Percentiles rank a stretch among this genome's conserved stretches.
Evolutionary conservation across 23 tunicate species (phyloP).

Genomic region (Ascidia mentula): DNA sequence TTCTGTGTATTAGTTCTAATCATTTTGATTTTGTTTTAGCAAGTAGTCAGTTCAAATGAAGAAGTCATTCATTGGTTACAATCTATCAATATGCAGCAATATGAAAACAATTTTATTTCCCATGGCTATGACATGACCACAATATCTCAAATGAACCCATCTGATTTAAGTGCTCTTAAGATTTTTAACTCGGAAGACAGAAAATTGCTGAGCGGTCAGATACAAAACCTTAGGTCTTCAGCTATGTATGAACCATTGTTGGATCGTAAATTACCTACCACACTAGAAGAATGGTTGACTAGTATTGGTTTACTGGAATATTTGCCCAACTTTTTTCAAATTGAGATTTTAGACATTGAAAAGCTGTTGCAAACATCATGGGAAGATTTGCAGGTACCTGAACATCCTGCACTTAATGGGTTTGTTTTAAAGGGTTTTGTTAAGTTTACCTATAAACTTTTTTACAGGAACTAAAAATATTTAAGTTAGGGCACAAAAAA

Average conservation of each 20-base stretch:
- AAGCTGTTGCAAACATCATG: slow-evolving; percentile 29
- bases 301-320: slow-evolving; percentile 22
- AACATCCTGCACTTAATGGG: neutral
- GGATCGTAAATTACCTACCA: slow-evolving; percentile 4
- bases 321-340: neutral
- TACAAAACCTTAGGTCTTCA: neutral
- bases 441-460: neutral
- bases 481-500: slow-evolving; percentile 51
- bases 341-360: slow-evolving; percentile 9
- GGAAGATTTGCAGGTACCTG: slow-evolving; percentile 57
- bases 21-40: neutral
- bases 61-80: slow-evolving; percentile 37
- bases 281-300: slow-evolving; percentile 17
- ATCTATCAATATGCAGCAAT: slow-evolving; percentile 46
- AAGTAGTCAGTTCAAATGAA: slow-evolving; percentile 4
- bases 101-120: slow-evolving; percentile 27
- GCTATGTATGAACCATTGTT: neutral
- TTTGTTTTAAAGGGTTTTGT: neutral
- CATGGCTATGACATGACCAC: slow-evolving; percentile 54
- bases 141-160: slow-evolving; percentile 11
- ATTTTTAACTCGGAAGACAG: slow-evolving; percentile 42
- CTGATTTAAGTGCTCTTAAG: slow-evolving; percentile 45
- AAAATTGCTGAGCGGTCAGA: slow-evolving; percentile 11
- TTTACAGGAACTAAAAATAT: slow-evolving; percentile 42
- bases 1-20: too few relatives aligned